Base-by-base conservation (phyloP, 2,797 vertebrate genomes). In the Pseudochirops cupreus region DNA sequence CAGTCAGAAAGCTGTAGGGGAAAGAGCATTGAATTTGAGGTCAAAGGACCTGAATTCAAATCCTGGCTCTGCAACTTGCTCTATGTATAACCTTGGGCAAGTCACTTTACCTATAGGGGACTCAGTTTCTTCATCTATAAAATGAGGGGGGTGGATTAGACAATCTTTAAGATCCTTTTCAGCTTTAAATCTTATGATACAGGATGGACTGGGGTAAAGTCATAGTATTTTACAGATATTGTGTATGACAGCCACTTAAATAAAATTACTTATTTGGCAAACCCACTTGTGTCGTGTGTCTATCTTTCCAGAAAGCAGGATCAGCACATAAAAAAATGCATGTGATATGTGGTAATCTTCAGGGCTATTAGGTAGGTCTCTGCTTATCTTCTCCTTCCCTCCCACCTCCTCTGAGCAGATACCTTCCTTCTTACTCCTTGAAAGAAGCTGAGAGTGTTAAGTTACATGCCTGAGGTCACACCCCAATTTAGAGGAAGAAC, bases 241-340 rank as follows among this genome's bases (percentile, higher is more conserved):
- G 74, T 87, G 74, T 87, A 87, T 87, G 74, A 50, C 74, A 50
- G 39, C 39, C 74, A 87, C 74, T 46, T 50, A 46, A 87, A 87
- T 87, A 87, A 87, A 87, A 87, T 50, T 50, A 87, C 74, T 50
- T 87, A 87, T 87, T 87, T 87, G 74, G 39, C 74, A 87, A 87
- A 87, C 24, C 39, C 74, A 87, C 9, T 26, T 50, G 74, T 50
- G 39, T 87, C 7, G 3, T 87, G 39, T 87, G 24, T 87, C 74
- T 87, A 1, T 87, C 39, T 50, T 87, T 87, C n/a, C n/a, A 82
- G n/a, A 74, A 74, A 39, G 6, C 67, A 82, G 18, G n/a, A 46
- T 18, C 24, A 87, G 46, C 39, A 87, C 26, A 46, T 87, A 87
- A 87, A 82, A 26, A 74, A 12, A 87, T 46, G 3, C 74, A 50